Evolutionary conservation across 2,113 vertebrate species (phyloP), one percentile per base, ranked within the genome.

Genomic region (Corvus moneduloides): DNA sequence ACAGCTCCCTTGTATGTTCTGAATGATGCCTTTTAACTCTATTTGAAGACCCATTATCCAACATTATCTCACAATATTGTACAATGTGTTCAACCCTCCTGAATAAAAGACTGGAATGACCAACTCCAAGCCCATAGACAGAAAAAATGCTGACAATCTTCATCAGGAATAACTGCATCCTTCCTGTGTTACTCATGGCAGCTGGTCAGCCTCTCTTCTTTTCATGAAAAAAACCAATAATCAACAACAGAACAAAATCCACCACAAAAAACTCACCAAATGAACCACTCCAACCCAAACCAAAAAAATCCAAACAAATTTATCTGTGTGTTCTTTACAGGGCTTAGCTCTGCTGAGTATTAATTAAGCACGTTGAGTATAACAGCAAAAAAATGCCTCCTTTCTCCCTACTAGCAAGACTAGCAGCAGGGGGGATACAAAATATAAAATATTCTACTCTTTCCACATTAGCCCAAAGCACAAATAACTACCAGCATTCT

Each of bases 401-500:
- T 84, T 93, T 92, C 86, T 94, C 59, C 81, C 91, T 67, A n/a
- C 51, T 71, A 92, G 96, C 91, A 76, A 82, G 61, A 59, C 63
- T 49, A 89, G 73, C 33, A 67, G 75, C 46, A 96, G 84, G 86
- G 37, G 51, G 26, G 27, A 92, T 52, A 93, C 67, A 88, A 87
- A 92, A 88, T 30, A 68, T 51, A 54, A 51, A 82, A 91, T 92
- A 94, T 90, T 88, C 55, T 58, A 23, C 22, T 35, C 66, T 72
- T 75, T 56, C 51, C 84, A 63, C 37, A 94, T 86, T 79, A 93
- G 91, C 89, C 89, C 75, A 94, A 74, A 94, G 91, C 90, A 94
- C 87, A 90, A 94, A 91, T 84, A 87, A 72, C 48, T 52, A 37
- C 44, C 43, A 74, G 63, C 46, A 93, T 95, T 96, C 89, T 77